These are phyloP conservation scores for Papilio dardanus DNA, from an alignment of 1,140 invertebrate species.

Conservation along the genomic window DNA sequence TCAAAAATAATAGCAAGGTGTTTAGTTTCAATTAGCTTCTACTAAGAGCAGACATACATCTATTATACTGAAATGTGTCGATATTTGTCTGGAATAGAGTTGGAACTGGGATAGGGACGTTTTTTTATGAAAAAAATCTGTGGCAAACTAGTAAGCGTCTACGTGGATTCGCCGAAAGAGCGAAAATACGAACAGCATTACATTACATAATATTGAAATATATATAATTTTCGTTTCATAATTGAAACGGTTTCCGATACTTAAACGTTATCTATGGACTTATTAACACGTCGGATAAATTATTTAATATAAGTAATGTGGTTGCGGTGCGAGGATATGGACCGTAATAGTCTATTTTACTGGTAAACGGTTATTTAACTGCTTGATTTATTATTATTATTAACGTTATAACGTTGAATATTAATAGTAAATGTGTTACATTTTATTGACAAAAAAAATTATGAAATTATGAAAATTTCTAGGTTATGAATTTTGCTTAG, in stretches of 20 bases:
- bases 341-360: constrained; percentile 12
- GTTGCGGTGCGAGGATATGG: constrained; percentile 6
- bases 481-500: neutral
- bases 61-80: no score
- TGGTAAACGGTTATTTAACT: constrained; percentile 1
- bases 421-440: neutral
- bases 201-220: no score
- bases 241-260: constrained; percentile 18
- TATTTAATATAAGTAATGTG: constrained; percentile 3
- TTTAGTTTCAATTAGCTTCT: no score
- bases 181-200: no score
- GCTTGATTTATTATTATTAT: constrained; percentile 25
- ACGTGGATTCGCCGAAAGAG: no score
- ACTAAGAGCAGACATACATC: no score
- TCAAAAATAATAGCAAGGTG: no score
- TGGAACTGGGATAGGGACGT: no score
- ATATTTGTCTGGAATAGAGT: no score
- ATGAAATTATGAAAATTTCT: neutral
- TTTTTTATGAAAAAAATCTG: no score
- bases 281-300: constrained; percentile 15
- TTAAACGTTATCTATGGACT: constrained; percentile 1
- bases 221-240: constrained; percentile 9
- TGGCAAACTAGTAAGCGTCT: no score
- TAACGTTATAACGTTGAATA: neutral
- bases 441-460: neutral